These are phyloP conservation scores for Pegoplata infirma DNA, from an alignment of 2,888 invertebrate genomes.

Conservation along the genomic window DNA sequence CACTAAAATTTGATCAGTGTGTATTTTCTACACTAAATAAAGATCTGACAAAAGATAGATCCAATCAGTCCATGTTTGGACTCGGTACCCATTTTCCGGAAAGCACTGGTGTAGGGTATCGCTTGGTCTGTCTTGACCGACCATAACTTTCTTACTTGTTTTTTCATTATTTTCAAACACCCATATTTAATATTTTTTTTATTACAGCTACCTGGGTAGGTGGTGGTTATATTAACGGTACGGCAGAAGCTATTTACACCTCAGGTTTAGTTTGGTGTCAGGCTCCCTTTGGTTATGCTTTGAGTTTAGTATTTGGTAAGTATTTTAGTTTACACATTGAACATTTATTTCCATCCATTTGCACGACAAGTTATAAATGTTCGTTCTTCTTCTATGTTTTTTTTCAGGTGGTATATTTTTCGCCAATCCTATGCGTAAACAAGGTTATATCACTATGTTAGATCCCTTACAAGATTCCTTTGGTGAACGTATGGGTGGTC, in stretches of 20 bases:
- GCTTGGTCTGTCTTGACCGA: too few relatives aligned
- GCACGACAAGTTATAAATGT: background rate
- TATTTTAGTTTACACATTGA: slow-evolving; percentile 52
- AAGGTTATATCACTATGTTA: slow-evolving; percentile 99
- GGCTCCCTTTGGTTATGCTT: slow-evolving; percentile 99
- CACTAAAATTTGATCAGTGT: too few relatives aligned
- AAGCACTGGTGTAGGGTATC: too few relatives aligned
- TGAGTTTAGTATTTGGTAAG: slow-evolving; percentile 95
- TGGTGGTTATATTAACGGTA: slow-evolving; percentile 99
- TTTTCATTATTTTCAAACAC: too few relatives aligned
- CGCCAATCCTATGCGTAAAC: slow-evolving; percentile 97
- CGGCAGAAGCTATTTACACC: slow-evolving; percentile 97
- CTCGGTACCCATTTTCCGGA: too few relatives aligned
- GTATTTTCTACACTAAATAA: too few relatives aligned
- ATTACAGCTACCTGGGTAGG: slow-evolving; percentile 99
- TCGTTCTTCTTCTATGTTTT: background rate
- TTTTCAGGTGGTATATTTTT: slow-evolving; percentile 94
- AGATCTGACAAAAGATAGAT: too few relatives aligned
- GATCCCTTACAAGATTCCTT: slow-evolving; percentile 98
- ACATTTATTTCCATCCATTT: background rate
- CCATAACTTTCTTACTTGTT: too few relatives aligned
- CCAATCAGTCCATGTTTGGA: too few relatives aligned
- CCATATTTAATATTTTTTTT: too few relatives aligned
- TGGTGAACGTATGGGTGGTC: slow-evolving; percentile 97
- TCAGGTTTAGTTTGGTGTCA: slow-evolving; percentile 97